Percentiles rank a stretch among this genome's conserved stretches.
These are phyloP conservation scores for Plagodis dolabraria DNA, from an alignment of 2,888 invertebrate genomes.

Conservation along the genomic window DNA sequence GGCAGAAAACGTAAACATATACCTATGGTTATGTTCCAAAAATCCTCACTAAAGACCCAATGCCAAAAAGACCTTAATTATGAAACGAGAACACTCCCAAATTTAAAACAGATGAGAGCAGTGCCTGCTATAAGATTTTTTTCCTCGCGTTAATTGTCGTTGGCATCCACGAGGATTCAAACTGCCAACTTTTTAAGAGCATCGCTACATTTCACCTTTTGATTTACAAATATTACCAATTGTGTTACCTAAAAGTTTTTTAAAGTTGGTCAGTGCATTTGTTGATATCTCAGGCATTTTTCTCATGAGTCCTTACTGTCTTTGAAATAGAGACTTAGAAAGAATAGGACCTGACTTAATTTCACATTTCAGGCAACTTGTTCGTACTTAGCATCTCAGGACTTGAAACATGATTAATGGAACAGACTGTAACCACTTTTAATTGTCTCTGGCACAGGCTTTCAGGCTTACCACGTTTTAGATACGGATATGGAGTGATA, in stretches of 20 bases:
- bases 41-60: too few species aligned
- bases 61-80: too few species aligned
- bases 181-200: constrained; percentile 4
- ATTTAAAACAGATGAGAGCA: too few species aligned
- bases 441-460: not conserved
- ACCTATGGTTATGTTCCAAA: too few species aligned
- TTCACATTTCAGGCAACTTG: too few species aligned
- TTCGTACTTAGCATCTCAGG: too few species aligned
- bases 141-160: not conserved
- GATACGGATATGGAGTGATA: not conserved
- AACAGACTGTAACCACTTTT: not conserved
- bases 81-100: too few species aligned
- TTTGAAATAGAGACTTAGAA: too few species aligned
- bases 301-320: too few species aligned
- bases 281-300: not conserved
- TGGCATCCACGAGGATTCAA: not conserved
- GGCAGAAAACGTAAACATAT: too few species aligned
- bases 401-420: not conserved
- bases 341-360: too few species aligned
- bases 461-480: not conserved
- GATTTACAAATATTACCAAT: not conserved
- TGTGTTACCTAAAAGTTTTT: not conserved
- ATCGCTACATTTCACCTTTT: not conserved
- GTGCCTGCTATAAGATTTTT: not conserved
- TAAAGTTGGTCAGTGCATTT: not conserved